phyloP scores from a whole-genome alignment of 92 coral and sea anemone species.

The Pocillopora grandis region DNA sequence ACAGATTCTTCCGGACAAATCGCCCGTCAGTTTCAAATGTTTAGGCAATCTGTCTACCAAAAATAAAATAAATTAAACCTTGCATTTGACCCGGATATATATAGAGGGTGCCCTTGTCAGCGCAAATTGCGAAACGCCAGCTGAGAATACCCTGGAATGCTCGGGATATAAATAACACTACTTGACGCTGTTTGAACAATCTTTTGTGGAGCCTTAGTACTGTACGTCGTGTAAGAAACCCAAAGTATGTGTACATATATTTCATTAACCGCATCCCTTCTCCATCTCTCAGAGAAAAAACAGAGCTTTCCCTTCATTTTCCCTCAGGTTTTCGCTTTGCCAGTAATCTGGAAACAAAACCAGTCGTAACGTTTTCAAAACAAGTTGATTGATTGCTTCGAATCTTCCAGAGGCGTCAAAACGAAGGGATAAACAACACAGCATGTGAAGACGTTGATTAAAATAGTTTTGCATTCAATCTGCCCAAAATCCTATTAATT shows the following conservation, averaged over 20 bases:
- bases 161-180: too few relatives aligned
- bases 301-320: too few relatives aligned
- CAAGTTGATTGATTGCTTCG: background rate
- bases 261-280: too few relatives aligned
- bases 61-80: slow-evolving; percentile 39
- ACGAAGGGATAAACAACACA: background rate
- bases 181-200: too few relatives aligned
- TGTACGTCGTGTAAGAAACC: background rate
- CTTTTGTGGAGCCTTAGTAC: too few relatives aligned
- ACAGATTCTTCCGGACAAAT: slow-evolving; percentile 3
- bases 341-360: too few relatives aligned
- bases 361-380: background rate
- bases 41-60: slow-evolving; percentile 31
- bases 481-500: slow-evolving; percentile 9
- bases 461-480: slow-evolving; percentile 13
- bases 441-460: slow-evolving; percentile 3
- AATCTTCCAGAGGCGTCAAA: slow-evolving; percentile 9
- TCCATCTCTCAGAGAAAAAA: too few relatives aligned
- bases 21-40: slow-evolving; percentile 13
- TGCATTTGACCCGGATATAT: slow-evolving; percentile 21
- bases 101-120: slow-evolving; percentile 6
- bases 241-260: too few relatives aligned
- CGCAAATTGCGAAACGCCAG: slow-evolving; percentile 14
- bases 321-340: too few relatives aligned
- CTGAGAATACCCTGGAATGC: background rate